Base-by-base conservation (phyloP, 2,113 vertebrate species). In the Seriola aureovittata region DNA sequence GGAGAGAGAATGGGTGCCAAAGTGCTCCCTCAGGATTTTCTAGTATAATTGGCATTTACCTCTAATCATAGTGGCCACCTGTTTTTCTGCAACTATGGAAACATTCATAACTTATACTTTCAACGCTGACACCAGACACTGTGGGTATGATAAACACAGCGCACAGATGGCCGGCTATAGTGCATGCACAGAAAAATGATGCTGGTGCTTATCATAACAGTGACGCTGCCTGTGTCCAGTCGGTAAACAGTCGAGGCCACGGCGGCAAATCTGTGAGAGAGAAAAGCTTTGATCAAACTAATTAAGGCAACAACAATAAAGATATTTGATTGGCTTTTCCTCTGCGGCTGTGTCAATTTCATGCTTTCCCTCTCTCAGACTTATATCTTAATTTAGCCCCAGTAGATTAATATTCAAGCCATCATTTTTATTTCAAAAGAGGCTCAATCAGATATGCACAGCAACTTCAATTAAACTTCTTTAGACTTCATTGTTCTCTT, bases 41-140 rank as follows among this genome's bases (percentile, higher is more conserved):
- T 59, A 62, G 67, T 78, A 87, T 93, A 92, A 92, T 89, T 91
- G 86, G 77, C 82, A 86, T 85, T 93, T 90, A 93, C 89, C 86
- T 84, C 79, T 88, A 91, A 94, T 94, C 90, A 93, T 87, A 80
- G 89, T 71, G 81, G 88, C 91, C 92, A 92, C 93, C 93, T 93
- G 93, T 93, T 91, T 89, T 85, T 71, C 81, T 7, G 36, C 82
- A 84, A 78, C 85, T 78, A 71, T 48, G 73, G 79, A 75, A 82
- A 88, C 88, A 85, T 85, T 85, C 84, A 91, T 88, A 90, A 91
- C 86, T 91, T 91, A 52, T 55, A 88, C 70, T 90, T 87, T 82
- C 67, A 74, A 44, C 9, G 11, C 78, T 77, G 84, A 88, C 85
- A 90, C 71, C 65, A 67, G 78, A 75, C 85, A 67, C 83, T 75